These are phyloP conservation scores for Hylaea fasciaria DNA, from an alignment of 2,888 invertebrate genomes.

Conservation along the genomic window DNA sequence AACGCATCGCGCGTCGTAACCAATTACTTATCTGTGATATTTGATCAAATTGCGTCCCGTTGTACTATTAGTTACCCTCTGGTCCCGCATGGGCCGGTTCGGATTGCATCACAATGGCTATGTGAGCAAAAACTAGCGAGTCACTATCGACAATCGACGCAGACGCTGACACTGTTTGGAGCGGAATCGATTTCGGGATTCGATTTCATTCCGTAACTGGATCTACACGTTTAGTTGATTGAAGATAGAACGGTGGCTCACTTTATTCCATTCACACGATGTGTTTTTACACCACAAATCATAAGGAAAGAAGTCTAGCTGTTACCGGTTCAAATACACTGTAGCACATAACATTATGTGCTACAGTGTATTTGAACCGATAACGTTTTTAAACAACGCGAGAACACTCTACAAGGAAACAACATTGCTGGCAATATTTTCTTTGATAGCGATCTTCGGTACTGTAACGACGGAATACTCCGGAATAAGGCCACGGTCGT, in stretches of 20 bases:
- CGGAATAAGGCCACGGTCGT: slow-evolving; percentile 36
- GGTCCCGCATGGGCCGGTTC: slow-evolving; percentile 45
- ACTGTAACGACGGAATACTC: slow-evolving; percentile 18
- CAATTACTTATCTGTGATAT: slow-evolving; percentile 70
- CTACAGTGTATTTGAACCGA: no score
- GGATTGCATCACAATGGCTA: slow-evolving; percentile 64
- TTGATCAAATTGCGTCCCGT: slow-evolving; percentile 65
- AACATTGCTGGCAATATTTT: slow-evolving; percentile 27
- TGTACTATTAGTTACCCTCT: no score
- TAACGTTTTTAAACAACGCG: no score
- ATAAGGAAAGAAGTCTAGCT: no score
- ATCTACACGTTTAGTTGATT: slow-evolving; percentile 14
- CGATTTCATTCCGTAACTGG: slow-evolving; percentile 40
- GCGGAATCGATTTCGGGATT: slow-evolving; percentile 48
- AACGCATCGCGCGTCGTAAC: slow-evolving; percentile 66
- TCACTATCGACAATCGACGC: slow-evolving; percentile 52
- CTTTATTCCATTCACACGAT: not conserved
- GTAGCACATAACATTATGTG: no score
- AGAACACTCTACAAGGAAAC: slow-evolving; percentile 17
- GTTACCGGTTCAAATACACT: no score
- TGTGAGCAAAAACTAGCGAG: slow-evolving; percentile 57
- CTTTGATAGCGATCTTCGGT: slow-evolving; percentile 36
- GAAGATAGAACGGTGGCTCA: not conserved
- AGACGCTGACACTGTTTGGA: slow-evolving; percentile 46
- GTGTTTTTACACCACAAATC: no score